Base-by-base conservation (phyloP, 1,140 invertebrate genomes). In the Drosophila aff. region DNA sequence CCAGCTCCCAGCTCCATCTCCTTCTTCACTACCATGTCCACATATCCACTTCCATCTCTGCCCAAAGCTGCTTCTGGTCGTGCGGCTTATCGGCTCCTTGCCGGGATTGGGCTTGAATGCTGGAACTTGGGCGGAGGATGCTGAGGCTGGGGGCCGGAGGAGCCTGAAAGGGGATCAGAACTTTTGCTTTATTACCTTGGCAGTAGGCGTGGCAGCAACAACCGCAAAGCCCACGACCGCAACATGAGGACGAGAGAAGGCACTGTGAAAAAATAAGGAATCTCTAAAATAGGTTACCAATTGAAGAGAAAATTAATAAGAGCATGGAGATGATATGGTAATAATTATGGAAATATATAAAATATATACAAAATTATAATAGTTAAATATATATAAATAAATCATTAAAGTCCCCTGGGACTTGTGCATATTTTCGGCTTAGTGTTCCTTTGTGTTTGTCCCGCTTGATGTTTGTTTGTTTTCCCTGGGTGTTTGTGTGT, bases 111-210 rank as follows among this genome's bases (percentile, higher is more conserved):
- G 7, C 26, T 52, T 47, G 53, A 36, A 36, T 36, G 36, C 36
- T 36, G 36, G 36, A 31, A 43, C 53, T 26, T 58, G 50, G 53
- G 23, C 9, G 59, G 36, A 11, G 15, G 13, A 3, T 23, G 69
- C 50, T 64, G 50, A n/a, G 26, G 26, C 26, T 26, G 26, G 26
- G 26, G 26, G 23, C 23, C 26, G 59, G 36, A 8, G 15, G 13
- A 2, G 23, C 74, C 50, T 64, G 50, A n/a, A 13, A 36, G 31
- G 52, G 53, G 81, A 86, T 79, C 76, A 73, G 76, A 87, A 87
- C 83, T 86, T 87, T 87, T 87, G 83, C 83, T 77, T 87, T 86
- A 86, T 86, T 86, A 86, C 83, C 83, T 87, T 80, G 72, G 59
- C 53, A 78, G 65, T 79, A 31, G 76, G 76, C 76, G 79, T 82